These are phyloP conservation scores for Chironomus tepperi DNA, from an alignment of 1,140 invertebrate species.

Conservation along the genomic window DNA sequence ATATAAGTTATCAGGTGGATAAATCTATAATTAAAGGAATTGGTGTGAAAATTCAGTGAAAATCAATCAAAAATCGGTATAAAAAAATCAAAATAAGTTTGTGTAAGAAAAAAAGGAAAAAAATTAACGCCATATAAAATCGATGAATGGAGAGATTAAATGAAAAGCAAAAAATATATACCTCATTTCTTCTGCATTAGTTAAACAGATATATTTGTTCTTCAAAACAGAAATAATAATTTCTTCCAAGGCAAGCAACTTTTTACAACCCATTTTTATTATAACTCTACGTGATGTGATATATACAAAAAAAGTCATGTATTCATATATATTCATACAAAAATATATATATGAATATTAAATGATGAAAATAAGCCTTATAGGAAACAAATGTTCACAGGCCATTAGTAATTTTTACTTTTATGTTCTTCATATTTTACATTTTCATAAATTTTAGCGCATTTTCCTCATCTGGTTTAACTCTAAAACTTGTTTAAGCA, in stretches of 20 bases:
- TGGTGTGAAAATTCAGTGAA: neutral
- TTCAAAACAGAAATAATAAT: neutral
- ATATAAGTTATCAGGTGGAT: neutral
- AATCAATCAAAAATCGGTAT: neutral
- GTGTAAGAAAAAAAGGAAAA: neutral
- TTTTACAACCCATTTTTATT: conserved; percentile 10
- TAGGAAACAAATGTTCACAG: conserved; percentile 12
- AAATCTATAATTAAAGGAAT: neutral
- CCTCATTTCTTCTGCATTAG: neutral
- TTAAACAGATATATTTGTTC: neutral
- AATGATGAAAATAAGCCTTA: neutral
- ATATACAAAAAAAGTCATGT: neutral
- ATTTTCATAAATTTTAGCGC: no score
- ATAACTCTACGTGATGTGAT: neutral
- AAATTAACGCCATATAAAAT: conserved; percentile 17
- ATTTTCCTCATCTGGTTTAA: no score
- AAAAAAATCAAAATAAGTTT: conserved; percentile 10
- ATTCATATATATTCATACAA: neutral
- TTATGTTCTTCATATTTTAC: neutral
- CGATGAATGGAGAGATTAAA: conserved; percentile 1
- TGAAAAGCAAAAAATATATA: conserved; percentile 3
- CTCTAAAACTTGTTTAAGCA: no score
- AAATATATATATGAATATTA: neutral
- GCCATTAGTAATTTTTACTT: conserved; percentile 4
- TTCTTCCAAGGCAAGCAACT: conserved; percentile 6